Conservation (phyloP, 1,140 invertebrate genomes). For the Drosophila willistoni region DNA sequence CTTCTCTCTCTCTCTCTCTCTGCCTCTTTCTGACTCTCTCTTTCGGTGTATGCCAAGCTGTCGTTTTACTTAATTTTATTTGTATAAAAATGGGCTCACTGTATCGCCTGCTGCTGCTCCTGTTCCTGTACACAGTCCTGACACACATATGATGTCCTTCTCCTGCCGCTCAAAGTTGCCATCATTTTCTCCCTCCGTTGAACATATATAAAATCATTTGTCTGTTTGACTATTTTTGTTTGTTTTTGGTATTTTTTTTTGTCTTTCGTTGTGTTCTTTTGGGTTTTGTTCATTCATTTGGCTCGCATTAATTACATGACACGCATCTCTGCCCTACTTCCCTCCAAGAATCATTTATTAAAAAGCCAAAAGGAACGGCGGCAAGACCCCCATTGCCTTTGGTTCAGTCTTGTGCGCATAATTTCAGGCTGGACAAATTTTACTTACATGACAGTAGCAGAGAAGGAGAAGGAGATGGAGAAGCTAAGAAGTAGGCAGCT, state of each 20-base stretch:
- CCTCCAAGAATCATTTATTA: constrained; percentile 64
- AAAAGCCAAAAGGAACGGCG: constrained; percentile 42
- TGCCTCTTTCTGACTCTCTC: background rate
- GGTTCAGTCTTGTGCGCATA: constrained; percentile 41
- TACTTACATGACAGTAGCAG: constrained; percentile 39
- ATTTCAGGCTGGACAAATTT: constrained; percentile 45
- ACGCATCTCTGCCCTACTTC: constrained; percentile 49
- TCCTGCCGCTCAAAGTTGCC: background rate
- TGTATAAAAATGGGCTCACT: constrained; percentile 2
- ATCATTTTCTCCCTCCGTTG: background rate
- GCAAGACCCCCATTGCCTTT: constrained; percentile 37
- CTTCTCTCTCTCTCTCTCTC: background rate
- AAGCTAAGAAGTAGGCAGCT: background rate
- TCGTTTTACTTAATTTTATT: constrained; percentile 9
- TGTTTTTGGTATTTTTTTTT: constrained; percentile 37
- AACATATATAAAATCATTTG: constrained; percentile 54
- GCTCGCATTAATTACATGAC: constrained; percentile 77
- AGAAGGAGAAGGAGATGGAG: background rate
- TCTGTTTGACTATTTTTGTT: constrained; percentile 49
- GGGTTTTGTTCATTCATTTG: constrained; percentile 69
- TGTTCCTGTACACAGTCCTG: background rate
- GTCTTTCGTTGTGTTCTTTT: constrained; percentile 27
- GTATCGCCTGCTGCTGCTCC: constrained; percentile 2
- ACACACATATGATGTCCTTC: constrained; percentile 53
- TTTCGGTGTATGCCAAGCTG: background rate